A percentile compares a stretch with the other conserved stretches of the same genome.
phyloP scores from a whole-genome alignment of 1,140 invertebrate genomes.

The Eueides isabella region DNA sequence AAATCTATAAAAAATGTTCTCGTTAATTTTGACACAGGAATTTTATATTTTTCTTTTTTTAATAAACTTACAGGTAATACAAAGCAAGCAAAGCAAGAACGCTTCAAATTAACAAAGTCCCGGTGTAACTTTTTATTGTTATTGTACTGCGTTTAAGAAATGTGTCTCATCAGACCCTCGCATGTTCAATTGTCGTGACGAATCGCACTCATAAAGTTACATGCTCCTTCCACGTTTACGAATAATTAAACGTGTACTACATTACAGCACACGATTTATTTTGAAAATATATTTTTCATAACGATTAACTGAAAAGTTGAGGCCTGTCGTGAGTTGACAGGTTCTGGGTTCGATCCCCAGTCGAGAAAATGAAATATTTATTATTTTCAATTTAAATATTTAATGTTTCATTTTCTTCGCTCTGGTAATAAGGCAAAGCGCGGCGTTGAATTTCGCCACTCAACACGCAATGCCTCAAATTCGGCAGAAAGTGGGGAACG shows the following conservation, averaged over 20 bases:
- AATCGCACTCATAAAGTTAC: conserved; percentile 74
- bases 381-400: too few species aligned
- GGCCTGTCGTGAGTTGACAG: too few species aligned
- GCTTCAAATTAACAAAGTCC: conserved; percentile 54
- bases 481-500: too few species aligned
- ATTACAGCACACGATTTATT: conserved; percentile 20
- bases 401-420: too few species aligned
- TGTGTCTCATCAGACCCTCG: conserved; percentile 60
- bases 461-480: too few species aligned
- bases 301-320: not conserved
- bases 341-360: too few species aligned
- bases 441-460: too few species aligned
- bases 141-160: conserved; percentile 46
- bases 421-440: too few species aligned
- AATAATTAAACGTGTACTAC: conserved; percentile 54
- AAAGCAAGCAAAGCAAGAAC: conserved; percentile 34
- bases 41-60: not conserved
- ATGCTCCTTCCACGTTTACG: conserved; percentile 58
- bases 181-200: conserved; percentile 77
- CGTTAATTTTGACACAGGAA: not conserved
- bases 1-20: not conserved
- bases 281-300: not conserved
- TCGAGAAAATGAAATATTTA: too few species aligned
- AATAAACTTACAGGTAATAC: not conserved
- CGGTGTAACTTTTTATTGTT: conserved; percentile 50